Evolutionary conservation across 2,113 vertebrate species (phyloP).

Genomic region (Chiloscyllium plagiosum): DNA sequence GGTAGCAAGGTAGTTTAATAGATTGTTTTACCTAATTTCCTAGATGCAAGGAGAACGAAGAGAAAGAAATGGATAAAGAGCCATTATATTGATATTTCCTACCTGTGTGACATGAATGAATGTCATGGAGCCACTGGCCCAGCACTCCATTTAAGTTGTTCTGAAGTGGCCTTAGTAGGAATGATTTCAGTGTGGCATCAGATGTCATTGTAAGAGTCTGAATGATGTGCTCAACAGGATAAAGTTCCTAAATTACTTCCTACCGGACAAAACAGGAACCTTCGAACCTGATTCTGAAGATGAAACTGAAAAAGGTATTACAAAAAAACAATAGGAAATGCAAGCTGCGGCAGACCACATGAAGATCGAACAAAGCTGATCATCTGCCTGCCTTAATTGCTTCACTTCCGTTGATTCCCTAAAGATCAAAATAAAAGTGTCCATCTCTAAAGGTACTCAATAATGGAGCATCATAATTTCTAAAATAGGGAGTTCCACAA

Average conservation of each 20-base stretch:
- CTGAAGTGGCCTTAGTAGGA: neutral
- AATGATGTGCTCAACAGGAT: neutral
- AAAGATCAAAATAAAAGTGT: too few relatives aligned
- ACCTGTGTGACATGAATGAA: neutral
- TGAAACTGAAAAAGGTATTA: neutral
- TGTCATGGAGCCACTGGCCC: neutral
- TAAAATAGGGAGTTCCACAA: neutral
- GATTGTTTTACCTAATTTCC: neutral
- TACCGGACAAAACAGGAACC: neutral
- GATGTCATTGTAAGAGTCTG: neutral
- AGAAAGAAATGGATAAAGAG: neutral
- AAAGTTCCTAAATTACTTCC: neutral
- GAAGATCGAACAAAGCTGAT: neutral
- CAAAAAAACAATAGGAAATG: too few relatives aligned
- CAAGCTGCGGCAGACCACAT: too few relatives aligned
- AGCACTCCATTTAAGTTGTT: neutral
- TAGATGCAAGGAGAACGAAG: neutral
- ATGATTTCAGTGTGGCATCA: neutral
- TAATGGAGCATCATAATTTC: too few relatives aligned
- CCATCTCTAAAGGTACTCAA: too few relatives aligned
- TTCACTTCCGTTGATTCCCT: too few relatives aligned
- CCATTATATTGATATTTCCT: neutral
- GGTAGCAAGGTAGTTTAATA: neutral
- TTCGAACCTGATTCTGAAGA: neutral
- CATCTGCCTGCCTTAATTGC: too few relatives aligned